Base-by-base conservation (phyloP, 1,140 invertebrate species). In the Drosophila mojavensis region DNA sequence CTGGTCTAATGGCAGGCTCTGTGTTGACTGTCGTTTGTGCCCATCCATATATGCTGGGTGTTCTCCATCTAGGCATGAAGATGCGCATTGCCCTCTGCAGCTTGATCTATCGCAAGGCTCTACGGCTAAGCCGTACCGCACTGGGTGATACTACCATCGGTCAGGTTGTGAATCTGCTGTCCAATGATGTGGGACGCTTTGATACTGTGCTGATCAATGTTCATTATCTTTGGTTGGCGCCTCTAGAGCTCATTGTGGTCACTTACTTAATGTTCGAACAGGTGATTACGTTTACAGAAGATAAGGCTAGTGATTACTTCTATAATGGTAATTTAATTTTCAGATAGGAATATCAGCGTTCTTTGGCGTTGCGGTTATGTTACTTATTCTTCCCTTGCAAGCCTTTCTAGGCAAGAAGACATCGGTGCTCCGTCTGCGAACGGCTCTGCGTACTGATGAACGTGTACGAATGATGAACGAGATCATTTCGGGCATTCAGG, bases 381-480 rank as follows among this genome's bases (percentile, higher is more conserved):
- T 98, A 6, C 79, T 97, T 0, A 96, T 97, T 61, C 95, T 98
- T 63, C 97, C 97, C 1, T 91, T 98, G 28, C 97, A 98, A 96
- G 96, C 94, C 66, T 94, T 93, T 77, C 93, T 97, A 85, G 96
- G 96, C 11, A 95, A 95, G 81, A 93, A 94, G 43, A 95, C 95
- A 3, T 94, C 95, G 0, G 93, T 93, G 43, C 94, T 95, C 17
- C 93, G 96, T 61, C 83, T 94, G 48, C 92, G 94, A 75, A 96
- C 95, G 15, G 96, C 97, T 0, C 69, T 93, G 4, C 94, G 94
- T 72, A 98, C 97, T 0, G 98, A 98, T 86, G 95, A 97, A 81
- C 93, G 97, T 64, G 95, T 98, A 0, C 93, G 95, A 45, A 91
- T 97, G 48, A 98, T 98, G 96, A 97, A 96, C 89, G 97, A 98